Evolutionary conservation across 2,113 vertebrate genomes (phyloP).

Genomic region (Calonectris borealis): DNA sequence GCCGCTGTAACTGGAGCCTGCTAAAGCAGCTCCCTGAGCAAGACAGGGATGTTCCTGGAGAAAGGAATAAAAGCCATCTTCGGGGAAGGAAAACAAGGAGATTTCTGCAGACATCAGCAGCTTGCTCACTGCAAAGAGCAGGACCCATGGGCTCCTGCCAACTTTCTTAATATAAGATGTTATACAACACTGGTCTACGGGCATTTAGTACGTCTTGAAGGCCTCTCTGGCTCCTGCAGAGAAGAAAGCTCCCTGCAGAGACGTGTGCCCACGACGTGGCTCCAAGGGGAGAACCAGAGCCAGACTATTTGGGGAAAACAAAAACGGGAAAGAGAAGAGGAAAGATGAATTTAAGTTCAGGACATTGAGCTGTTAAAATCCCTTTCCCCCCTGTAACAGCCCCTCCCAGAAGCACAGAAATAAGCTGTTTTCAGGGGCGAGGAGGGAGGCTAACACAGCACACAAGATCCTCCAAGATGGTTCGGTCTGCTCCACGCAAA

Average conservation of each 20-base stretch:
- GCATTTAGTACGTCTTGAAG: not conserved
- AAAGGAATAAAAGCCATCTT: not conserved
- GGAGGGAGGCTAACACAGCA: not conserved
- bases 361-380: not conserved
- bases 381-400: not conserved
- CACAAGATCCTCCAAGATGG: rapidly evolving
- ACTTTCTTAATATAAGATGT: not conserved
- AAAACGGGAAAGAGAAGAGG: not conserved
- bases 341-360: not conserved
- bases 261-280: rapidly evolving
- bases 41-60: not conserved
- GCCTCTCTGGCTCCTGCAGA: not conserved
- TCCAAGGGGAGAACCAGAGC: not conserved
- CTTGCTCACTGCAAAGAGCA: not conserved
- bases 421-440: rapidly evolving
- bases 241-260: not conserved
- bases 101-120: conserved; percentile 47
- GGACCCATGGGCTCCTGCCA: conserved; percentile 15
- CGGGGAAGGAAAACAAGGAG: not conserved
- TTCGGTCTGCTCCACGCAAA: not conserved
- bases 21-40: not conserved
- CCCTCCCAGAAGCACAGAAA: not conserved
- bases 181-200: not conserved
- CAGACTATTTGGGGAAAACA: not conserved
- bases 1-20: not conserved